Percentiles rank a stretch among this genome's conserved stretches.
Conservation (phyloP, 2,888 invertebrate species). For the Helicoverpa assulta region DNA sequence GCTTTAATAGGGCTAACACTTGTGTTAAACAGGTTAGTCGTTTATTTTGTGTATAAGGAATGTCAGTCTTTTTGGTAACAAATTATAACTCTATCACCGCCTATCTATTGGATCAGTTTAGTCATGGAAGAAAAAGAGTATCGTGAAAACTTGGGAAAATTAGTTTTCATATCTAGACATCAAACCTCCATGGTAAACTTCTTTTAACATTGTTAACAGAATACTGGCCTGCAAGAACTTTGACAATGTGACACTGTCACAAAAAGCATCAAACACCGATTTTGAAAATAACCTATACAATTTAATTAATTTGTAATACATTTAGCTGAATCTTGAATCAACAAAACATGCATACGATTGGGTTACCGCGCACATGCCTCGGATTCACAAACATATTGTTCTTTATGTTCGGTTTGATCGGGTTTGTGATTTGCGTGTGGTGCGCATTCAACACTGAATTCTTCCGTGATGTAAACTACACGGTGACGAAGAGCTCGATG, state of each 20-base stretch:
- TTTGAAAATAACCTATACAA: slow-evolving; percentile 51
- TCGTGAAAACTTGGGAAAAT: no score
- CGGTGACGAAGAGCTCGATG: slow-evolving; percentile 78
- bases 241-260: slow-evolving; percentile 22
- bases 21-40: slow-evolving; percentile 90
- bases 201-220: neutral
- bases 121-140: no score
- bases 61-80: no score
- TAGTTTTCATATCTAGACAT: neutral
- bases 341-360: slow-evolving; percentile 79
- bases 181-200: slow-evolving; percentile 1
- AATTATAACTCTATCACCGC: no score
- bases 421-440: slow-evolving; percentile 79
- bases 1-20: slow-evolving; percentile 91
- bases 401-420: slow-evolving; percentile 74
- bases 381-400: slow-evolving; percentile 82
- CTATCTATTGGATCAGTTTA: no score
- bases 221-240: slow-evolving; percentile 29
- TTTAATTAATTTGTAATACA: slow-evolving; percentile 25
- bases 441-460: slow-evolving; percentile 81
- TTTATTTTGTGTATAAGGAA: no score
- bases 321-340: slow-evolving; percentile 8
- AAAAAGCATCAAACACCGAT: slow-evolving; percentile 33
- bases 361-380: slow-evolving; percentile 83
- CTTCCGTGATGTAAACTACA: slow-evolving; percentile 83